Base-by-base conservation (phyloP, 2,113 vertebrate genomes). In the Neomonachus schauinslandi region DNA sequence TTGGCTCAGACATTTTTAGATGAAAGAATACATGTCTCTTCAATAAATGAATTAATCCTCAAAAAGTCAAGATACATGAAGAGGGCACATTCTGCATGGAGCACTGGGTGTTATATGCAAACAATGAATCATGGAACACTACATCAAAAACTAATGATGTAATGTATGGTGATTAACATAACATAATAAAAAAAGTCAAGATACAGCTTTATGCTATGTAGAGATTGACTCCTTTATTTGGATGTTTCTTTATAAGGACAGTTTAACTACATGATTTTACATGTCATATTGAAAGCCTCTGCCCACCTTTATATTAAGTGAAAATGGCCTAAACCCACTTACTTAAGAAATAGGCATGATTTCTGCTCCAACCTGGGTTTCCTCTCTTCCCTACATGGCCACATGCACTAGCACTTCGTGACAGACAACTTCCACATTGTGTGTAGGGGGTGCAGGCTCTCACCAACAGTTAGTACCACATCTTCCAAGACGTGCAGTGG, bases 141-240 rank as follows among this genome's bases (percentile, higher is more conserved):
- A 42, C 39, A 42, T 42, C 39, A 42, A 42, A 42, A 42, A 42
- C 39, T 42, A 42, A 42, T 42, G 39, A 42, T 42, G 39, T 42
- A 42, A 42, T 42, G 39, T 42, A 42, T 42, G 39, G 39, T 42
- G 39, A 42, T 42, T 42, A 42, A 42, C 39, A 42, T 42, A 42
- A 42, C 39, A 42, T 42, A 42, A 42, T 42, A 42, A 42, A 67
- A 79, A 93, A 89, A 65, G 18, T 49, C 24, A 71, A 96, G 57
- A 76, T n/a, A 53, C 7, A 80, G 14, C 22, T 51, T 91, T n/a
- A 42, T 33, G 51, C 88, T 31, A 49, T 77, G 42, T 1, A 89
- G 80, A 95, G n/a, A 91, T 53, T 28, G 93, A 79, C 42, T 89
- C 63, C 79, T 61, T 93, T 93, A 49, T 67, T n/a, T 69, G 33